Percentiles rank a stretch among this genome's conserved stretches.
phyloP scores from a whole-genome alignment of 2,888 invertebrate genomes.

The Melolontha melolontha region DNA sequence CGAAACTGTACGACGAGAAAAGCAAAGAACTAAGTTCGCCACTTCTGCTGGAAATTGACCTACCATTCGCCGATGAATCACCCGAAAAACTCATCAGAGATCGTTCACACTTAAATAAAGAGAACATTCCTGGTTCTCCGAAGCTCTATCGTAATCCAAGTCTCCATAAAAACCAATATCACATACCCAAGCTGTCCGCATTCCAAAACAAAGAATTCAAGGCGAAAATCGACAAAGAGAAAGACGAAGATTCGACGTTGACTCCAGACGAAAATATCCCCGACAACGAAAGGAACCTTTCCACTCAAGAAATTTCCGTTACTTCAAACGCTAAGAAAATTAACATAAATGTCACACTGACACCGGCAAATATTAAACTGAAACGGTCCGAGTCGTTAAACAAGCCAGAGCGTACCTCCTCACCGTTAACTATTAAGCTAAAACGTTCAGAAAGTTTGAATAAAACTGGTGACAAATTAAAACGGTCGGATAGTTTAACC shows the following conservation, averaged over 20 bases:
- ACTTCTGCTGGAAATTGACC: conserved; percentile 69
- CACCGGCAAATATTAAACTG: conserved; percentile 57
- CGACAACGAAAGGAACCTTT: conserved; percentile 61
- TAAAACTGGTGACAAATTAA: conserved; percentile 68
- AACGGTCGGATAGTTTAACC: conserved; percentile 74
- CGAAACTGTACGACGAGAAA: conserved; percentile 87
- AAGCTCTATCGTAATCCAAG: conserved; percentile 68
- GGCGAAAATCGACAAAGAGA: conserved; percentile 61
- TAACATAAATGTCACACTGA: conserved; percentile 50
- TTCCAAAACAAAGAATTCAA: conserved; percentile 49
- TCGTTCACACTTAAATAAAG: conserved; percentile 57
- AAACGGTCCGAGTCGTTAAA: conserved; percentile 74
- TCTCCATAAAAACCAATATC: conserved; percentile 65
- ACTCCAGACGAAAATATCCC: conserved; percentile 55
- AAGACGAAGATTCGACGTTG: conserved; percentile 64
- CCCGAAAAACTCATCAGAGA: conserved; percentile 66
- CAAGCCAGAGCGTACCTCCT: conserved; percentile 68
- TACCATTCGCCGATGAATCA: conserved; percentile 79
- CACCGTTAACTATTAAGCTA: conserved; percentile 64
- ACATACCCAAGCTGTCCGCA: conserved; percentile 43
- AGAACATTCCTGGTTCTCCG: conserved; percentile 60
- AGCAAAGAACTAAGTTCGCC: conserved; percentile 74
- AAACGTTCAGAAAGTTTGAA: conserved; percentile 75
- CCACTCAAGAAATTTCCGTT: conserved; percentile 52
- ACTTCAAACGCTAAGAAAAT: conserved; percentile 45